Base-by-base conservation (phyloP, 2,797 vertebrate species). In the Calcarius lapponicus region DNA sequence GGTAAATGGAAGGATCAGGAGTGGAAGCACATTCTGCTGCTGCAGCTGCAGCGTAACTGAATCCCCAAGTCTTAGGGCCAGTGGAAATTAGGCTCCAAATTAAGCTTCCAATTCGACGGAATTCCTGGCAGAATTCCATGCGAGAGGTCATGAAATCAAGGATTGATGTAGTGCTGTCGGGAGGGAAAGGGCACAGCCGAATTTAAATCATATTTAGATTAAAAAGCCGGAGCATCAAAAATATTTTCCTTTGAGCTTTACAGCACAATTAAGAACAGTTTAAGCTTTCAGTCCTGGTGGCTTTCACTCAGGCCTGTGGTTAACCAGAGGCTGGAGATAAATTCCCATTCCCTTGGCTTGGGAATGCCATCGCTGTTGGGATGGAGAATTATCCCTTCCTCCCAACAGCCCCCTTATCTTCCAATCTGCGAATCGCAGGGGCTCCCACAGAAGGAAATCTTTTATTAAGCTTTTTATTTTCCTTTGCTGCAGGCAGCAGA, bases 401-500 rank as follows among this genome's bases (percentile, higher is more conserved):
- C 93, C 88, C 28, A 62, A 54, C 95, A 94, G 88, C 93, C 88
- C 58, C 86, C 92, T 97, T 94, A 97, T 97, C 97, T 97, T 87
- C 96, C 95, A 90, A 97, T 97, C 97, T 94, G 95, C 95, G 96
- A 92, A 95, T 95, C 96, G 97, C 97, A 85, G 95, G 97, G 98
- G 97, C 97, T 97, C 97, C 97, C 95, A 47, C 96, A 97, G 97
- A 98, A 97, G 97, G 98, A 98, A 98, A 98, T 97, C 98, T 98
- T 98, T 98, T 98, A 98, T 98, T 98, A 98, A 98, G 98, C 96
- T 97, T 97, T 98, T 91, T 97, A 94, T 98, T 98, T 98, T 97
- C 92, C 97, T 96, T 98, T 97, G 94, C 98, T 96, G 92, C 96
- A 96, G 97, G 98, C 98, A 97, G 97, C 98, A 98, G 97, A 98